Percentiles rank a stretch among this genome's conserved stretches.
Evolutionary conservation across 30 jellyfish, hydroid and myxozoan species (phyloP).

Genomic region (Mastigias papua): DNA sequence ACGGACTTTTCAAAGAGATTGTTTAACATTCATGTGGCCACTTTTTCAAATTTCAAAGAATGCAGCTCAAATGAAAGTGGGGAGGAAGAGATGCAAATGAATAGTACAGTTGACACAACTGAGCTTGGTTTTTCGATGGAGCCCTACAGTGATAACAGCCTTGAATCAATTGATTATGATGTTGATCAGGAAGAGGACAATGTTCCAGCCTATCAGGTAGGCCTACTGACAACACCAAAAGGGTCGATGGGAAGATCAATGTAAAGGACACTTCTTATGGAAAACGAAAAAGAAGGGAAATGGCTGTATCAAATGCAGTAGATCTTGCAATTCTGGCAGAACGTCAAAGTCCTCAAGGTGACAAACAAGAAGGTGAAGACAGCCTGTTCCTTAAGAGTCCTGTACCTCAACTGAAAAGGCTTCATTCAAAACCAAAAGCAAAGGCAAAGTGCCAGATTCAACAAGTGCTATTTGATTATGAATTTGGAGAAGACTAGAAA

Average conservation of each 20-base stretch:
- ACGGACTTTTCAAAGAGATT: slow-evolving; percentile 21
- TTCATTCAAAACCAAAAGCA: slow-evolving; percentile 30
- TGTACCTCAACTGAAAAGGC: slow-evolving; percentile 41
- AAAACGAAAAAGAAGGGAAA: slow-evolving; percentile 30
- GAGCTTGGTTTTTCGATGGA: slow-evolving; percentile 1
- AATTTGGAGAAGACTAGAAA: slow-evolving; percentile 23
- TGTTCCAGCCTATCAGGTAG: no score
- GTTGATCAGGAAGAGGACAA: slow-evolving; percentile 5
- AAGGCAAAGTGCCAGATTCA: slow-evolving; percentile 47
- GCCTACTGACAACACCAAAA: no score
- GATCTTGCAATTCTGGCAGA: slow-evolving; percentile 49
- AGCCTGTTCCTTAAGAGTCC: slow-evolving; percentile 30
- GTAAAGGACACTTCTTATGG: slow-evolving; percentile 45
- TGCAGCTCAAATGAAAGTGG: not conserved
- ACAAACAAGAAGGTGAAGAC: slow-evolving; percentile 44
- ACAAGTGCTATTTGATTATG: slow-evolving; percentile 36
- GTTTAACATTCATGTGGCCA: not conserved
- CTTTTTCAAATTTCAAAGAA: slow-evolving; percentile 15
- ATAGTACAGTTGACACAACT: not conserved
- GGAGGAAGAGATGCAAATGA: not conserved
- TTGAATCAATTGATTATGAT: slow-evolving; percentile 2
- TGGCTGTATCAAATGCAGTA: slow-evolving; percentile 21
- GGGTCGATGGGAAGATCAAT: no score
- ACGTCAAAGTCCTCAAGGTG: slow-evolving; percentile 11
- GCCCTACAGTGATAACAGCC: not conserved